These are phyloP conservation scores for Eremobia ochroleuca DNA, from an alignment of 2,888 invertebrate species.

Conservation along the genomic window DNA sequence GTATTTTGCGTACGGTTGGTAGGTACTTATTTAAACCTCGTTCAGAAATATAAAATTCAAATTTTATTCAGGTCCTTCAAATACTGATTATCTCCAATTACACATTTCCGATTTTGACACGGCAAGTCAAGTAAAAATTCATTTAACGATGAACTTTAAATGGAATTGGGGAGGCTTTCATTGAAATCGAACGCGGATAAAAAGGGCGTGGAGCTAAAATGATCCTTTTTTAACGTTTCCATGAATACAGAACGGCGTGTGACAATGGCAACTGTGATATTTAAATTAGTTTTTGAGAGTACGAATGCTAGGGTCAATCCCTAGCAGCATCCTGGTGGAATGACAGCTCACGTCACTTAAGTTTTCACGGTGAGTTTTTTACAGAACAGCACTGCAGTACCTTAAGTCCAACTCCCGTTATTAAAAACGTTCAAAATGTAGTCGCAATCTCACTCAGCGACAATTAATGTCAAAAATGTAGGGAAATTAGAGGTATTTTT, in stretches of 20 bases:
- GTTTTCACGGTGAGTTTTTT: too few relatives aligned
- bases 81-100: slow-evolving; percentile 26
- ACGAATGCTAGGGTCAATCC: too few relatives aligned
- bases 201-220: slow-evolving; percentile 74
- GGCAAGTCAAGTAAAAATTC: slow-evolving; percentile 36
- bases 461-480: background rate
- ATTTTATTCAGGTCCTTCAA: slow-evolving; percentile 7
- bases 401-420: background rate
- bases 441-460: background rate
- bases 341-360: too few relatives aligned
- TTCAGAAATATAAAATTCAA: background rate
- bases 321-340: too few relatives aligned
- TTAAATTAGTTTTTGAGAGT: slow-evolving; percentile 78
- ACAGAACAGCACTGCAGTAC: too few relatives aligned
- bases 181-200: slow-evolving; percentile 65
- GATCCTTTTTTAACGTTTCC: slow-evolving; percentile 76
- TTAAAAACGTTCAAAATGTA: background rate
- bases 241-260: slow-evolving; percentile 73
- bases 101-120: slow-evolving; percentile 38
- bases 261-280: slow-evolving; percentile 72
- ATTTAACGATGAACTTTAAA: slow-evolving; percentile 42
- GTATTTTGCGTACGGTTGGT: too few relatives aligned
- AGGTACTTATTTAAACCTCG: background rate
- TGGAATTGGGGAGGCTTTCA: slow-evolving; percentile 43
- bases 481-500: background rate